Conservation (phyloP, 2,113 vertebrate species). For the Leucopternis melanops region DNA sequence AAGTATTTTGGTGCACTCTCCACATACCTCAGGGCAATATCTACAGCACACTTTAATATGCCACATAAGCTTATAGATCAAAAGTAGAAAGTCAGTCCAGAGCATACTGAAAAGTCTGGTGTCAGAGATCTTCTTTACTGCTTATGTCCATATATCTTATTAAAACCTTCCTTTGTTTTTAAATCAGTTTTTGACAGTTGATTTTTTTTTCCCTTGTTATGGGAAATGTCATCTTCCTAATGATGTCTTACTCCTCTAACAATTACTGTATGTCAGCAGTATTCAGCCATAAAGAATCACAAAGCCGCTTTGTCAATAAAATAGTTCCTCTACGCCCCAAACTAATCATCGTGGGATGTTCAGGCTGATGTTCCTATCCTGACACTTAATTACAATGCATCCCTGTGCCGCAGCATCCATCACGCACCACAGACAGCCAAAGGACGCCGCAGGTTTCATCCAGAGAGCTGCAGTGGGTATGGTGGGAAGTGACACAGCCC, state of each 20-base stretch:
- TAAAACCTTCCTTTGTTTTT: background rate
- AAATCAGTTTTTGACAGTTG: background rate
- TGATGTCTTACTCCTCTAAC: background rate
- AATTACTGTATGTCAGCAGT: background rate
- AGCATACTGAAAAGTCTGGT: background rate
- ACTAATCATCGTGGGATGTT: background rate
- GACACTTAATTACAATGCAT: background rate
- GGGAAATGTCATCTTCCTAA: background rate
- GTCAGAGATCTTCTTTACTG: background rate
- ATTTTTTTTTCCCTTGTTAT: background rate
- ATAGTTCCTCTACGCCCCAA: background rate
- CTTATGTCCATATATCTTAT: background rate
- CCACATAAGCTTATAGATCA: background rate
- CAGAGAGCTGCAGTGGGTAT: background rate
- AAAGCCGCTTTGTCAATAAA: background rate
- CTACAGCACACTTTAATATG: background rate
- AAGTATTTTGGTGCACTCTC: background rate
- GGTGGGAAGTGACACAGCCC: background rate
- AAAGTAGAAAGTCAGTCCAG: background rate
- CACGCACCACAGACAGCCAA: background rate
- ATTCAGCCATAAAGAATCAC: background rate
- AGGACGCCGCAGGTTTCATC: background rate
- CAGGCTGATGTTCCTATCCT: background rate
- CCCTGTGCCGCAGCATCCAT: background rate
- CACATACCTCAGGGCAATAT: background rate